phyloP scores from a whole-genome alignment of 2,888 invertebrate genomes.

The Archaeoteleia sp. region DNA sequence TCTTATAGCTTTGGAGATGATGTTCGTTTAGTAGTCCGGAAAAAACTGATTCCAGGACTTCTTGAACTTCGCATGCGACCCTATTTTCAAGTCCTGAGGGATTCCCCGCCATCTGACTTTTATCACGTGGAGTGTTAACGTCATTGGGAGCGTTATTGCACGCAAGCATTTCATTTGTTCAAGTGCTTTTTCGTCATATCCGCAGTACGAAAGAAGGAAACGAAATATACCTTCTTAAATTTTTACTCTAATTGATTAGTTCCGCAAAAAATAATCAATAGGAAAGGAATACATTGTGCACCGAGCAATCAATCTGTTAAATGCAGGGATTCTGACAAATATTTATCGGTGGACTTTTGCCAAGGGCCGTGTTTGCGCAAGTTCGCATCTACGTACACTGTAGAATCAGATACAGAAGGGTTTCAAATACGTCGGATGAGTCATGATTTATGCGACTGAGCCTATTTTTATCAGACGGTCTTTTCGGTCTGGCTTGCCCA shows the following conservation, averaged over 20 bases:
- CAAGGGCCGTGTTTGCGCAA: slow-evolving; percentile 22
- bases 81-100: slow-evolving; percentile 27
- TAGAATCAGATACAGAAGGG: slow-evolving; percentile 13
- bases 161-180: slow-evolving; percentile 58
- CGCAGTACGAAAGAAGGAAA: neutral
- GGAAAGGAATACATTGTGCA: neutral
- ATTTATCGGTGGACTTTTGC: slow-evolving; percentile 34
- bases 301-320: slow-evolving; percentile 35
- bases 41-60: slow-evolving; percentile 27
- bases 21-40: slow-evolving; percentile 5
- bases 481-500: slow-evolving; percentile 13
- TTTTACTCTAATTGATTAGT: slow-evolving; percentile 24
- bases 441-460: slow-evolving; percentile 37
- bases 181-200: slow-evolving; percentile 40
- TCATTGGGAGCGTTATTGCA: slow-evolving; percentile 30
- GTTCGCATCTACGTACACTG: slow-evolving; percentile 18
- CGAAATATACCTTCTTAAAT: neutral
- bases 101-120: slow-evolving; percentile 4
- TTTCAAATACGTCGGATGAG: slow-evolving; percentile 36
- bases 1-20: neutral
- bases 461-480: slow-evolving; percentile 41
- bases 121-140: slow-evolving; percentile 9
- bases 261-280: slow-evolving; percentile 12
- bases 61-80: slow-evolving; percentile 16
- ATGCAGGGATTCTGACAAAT: slow-evolving; percentile 23